A percentile compares a stretch with the other conserved stretches of the same genome.
Evolutionary conservation across 2,888 invertebrate species (phyloP).

Genomic region (Megalurothrips usitatus): DNA sequence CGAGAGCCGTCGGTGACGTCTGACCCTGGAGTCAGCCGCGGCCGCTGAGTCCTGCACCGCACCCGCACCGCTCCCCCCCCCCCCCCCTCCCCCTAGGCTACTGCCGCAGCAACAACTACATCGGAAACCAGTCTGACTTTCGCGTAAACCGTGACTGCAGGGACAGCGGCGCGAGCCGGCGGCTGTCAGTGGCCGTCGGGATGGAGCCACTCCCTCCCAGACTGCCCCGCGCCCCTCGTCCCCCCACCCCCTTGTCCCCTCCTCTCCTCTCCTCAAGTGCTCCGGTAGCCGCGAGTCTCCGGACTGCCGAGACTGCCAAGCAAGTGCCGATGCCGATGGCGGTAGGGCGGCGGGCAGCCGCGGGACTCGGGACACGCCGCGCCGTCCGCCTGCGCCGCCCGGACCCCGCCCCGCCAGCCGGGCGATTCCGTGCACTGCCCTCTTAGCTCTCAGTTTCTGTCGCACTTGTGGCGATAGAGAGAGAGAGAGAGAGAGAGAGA

Average conservation of each 20-base stretch:
- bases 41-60: too few species aligned
- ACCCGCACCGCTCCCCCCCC: too few species aligned
- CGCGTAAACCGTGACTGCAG: slow-evolving; percentile 17
- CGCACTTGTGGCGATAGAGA: not conserved
- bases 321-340: not conserved
- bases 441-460: too few species aligned
- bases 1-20: too few species aligned
- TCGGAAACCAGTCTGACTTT: slow-evolving; percentile 22
- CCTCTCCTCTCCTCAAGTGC: not conserved
- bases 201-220: too few species aligned
- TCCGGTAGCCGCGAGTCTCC: not conserved
- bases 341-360: not conserved
- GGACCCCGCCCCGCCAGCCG: too few species aligned
- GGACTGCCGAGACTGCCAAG: not conserved
- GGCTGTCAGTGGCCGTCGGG: not conserved
- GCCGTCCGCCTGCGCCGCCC: too few species aligned
- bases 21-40: too few species aligned
- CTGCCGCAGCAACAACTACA: not conserved
- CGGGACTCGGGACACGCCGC: not conserved
- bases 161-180: not conserved
- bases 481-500: slow-evolving; percentile 1
- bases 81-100: too few species aligned
- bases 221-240: not conserved
- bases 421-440: too few species aligned
- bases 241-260: not conserved